Evolutionary conservation across 2,113 vertebrate species (phyloP).

Genomic region (Rhadina sibilatrix): DNA sequence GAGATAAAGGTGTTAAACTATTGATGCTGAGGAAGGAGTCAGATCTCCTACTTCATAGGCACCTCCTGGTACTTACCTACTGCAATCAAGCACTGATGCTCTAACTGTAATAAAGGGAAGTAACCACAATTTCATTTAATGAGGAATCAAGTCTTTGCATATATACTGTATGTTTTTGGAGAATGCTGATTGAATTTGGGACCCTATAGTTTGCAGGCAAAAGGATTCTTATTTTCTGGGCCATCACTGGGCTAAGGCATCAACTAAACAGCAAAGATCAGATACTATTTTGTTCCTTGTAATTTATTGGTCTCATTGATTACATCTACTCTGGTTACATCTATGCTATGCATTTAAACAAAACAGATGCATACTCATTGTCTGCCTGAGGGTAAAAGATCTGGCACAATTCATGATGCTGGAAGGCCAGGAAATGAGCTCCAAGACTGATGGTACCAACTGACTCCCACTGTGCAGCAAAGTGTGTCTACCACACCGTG

Average conservation of each 20-base stretch:
- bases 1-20: background rate
- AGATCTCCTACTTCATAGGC: background rate
- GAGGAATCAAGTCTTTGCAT: background rate
- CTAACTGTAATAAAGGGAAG: background rate
- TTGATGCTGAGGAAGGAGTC: background rate
- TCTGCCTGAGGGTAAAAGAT: background rate
- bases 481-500: rapidly evolving
- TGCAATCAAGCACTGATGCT: background rate
- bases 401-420: rapidly evolving
- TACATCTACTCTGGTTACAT: background rate
- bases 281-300: background rate
- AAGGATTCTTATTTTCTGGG: background rate
- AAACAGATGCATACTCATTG: background rate
- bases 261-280: background rate
- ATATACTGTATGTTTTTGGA: background rate
- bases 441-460: background rate
- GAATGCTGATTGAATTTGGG: background rate
- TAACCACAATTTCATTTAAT: background rate
- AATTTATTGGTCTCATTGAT: background rate
- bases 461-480: background rate
- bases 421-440: background rate
- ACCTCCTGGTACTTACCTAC: background rate
- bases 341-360: background rate
- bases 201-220: background rate
- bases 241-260: background rate